Conservation (phyloP, 2,888 invertebrate genomes). For the Lymantria monacha region DNA sequence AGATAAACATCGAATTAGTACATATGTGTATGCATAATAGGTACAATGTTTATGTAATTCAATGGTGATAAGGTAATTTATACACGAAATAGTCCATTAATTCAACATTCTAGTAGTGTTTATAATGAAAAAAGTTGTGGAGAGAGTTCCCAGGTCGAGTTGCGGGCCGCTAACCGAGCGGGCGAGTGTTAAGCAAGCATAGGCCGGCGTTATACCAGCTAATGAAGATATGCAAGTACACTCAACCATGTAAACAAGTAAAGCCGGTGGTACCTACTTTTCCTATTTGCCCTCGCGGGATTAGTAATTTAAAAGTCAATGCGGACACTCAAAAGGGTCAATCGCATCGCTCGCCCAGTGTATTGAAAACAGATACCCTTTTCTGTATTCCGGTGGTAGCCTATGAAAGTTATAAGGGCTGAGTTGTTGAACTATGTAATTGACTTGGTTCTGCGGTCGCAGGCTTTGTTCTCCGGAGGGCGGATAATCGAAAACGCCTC, state of each 20-base stretch:
- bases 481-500: slow-evolving; percentile 81
- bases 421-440: slow-evolving; percentile 83
- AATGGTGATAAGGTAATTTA: slow-evolving; percentile 39
- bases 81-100: slow-evolving; percentile 28
- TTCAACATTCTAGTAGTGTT: slow-evolving; percentile 43
- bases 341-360: slow-evolving; percentile 71
- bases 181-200: slow-evolving; percentile 70
- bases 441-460: slow-evolving; percentile 80
- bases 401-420: slow-evolving; percentile 82
- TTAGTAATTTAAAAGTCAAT: slow-evolving; percentile 83
- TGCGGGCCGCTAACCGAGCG: slow-evolving; percentile 16
- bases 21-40: slow-evolving; percentile 50
- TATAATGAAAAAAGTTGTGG: slow-evolving; percentile 42
- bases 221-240: slow-evolving; percentile 79
- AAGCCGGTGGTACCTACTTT: slow-evolving; percentile 60
- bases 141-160: slow-evolving; percentile 41
- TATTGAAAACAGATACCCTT: slow-evolving; percentile 82
- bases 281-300: slow-evolving; percentile 77
- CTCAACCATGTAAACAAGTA: slow-evolving; percentile 75
- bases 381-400: slow-evolving; percentile 79
- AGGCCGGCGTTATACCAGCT: slow-evolving; percentile 50
- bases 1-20: slow-evolving; percentile 59
- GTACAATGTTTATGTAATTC: slow-evolving; percentile 46
- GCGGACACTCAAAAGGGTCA: slow-evolving; percentile 81
- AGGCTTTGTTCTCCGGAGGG: slow-evolving; percentile 77